phyloP scores from a whole-genome alignment of 2,797 vertebrate genomes.

The Centroberyx gerrardi region DNA sequence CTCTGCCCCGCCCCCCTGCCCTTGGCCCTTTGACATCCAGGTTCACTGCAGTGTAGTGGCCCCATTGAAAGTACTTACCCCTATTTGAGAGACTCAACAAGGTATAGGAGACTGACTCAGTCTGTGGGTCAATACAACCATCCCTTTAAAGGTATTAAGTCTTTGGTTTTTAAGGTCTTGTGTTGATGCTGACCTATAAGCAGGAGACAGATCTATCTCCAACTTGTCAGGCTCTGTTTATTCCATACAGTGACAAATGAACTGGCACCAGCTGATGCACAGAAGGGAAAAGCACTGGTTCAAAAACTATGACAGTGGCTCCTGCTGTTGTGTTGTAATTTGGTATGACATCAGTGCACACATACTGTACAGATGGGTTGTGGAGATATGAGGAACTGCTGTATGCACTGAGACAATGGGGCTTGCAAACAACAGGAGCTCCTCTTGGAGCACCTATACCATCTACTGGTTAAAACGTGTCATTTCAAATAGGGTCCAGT shows the following conservation, averaged over 20 bases:
- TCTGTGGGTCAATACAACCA: slow-evolving; percentile 28
- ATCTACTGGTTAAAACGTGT: slow-evolving; percentile 88
- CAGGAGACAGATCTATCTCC: slow-evolving; percentile 33
- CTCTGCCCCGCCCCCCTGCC: slow-evolving; percentile 53
- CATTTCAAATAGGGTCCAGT: slow-evolving; percentile 49
- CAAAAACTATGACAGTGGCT: slow-evolving; percentile 23
- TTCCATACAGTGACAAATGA: slow-evolving; percentile 23
- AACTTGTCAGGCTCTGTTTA: slow-evolving; percentile 27
- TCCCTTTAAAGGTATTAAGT: slow-evolving; percentile 60
- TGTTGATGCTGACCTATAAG: slow-evolving; percentile 49
- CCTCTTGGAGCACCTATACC: slow-evolving; percentile 85
- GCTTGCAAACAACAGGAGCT: slow-evolving; percentile 24
- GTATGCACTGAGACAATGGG: slow-evolving; percentile 32
- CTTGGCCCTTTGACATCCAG: neutral
- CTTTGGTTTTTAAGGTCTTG: slow-evolving; percentile 42
- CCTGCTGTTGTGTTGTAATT: slow-evolving; percentile 26
- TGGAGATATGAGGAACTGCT: slow-evolving; percentile 16
- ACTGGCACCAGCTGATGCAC: slow-evolving; percentile 24
- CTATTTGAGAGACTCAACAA: slow-evolving; percentile 13
- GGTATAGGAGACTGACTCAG: slow-evolving; percentile 21
- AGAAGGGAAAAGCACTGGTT: slow-evolving; percentile 14
- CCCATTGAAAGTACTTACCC: slow-evolving; percentile 44
- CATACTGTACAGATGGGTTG: slow-evolving; percentile 2
- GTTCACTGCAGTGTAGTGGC: slow-evolving; percentile 58
- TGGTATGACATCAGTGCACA: slow-evolving; percentile 38